phyloP scores from a whole-genome alignment of 2,888 invertebrate genomes.

The Plagiodera versicolora region DNA sequence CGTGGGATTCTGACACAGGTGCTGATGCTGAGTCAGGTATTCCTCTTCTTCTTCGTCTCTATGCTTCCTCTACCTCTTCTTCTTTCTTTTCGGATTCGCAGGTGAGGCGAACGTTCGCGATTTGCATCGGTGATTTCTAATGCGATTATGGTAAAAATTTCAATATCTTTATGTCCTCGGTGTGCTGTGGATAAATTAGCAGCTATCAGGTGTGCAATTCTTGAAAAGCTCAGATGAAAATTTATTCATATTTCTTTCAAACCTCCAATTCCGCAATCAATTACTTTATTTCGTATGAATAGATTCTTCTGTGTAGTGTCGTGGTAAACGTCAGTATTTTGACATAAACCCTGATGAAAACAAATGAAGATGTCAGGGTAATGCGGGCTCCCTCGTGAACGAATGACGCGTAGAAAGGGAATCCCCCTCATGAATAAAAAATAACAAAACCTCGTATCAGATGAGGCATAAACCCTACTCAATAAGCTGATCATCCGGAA shows the following conservation, averaged over 20 bases:
- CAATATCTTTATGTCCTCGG: not conserved
- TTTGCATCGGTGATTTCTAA: not conserved
- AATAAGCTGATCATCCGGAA: slow-evolving; percentile 1
- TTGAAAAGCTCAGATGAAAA: not conserved
- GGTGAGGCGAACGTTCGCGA: not conserved
- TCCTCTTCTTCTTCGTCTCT: slow-evolving; percentile 13
- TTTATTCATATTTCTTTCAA: too few relatives aligned
- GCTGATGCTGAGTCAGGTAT: slow-evolving; percentile 24
- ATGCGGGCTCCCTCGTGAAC: slow-evolving; percentile 16
- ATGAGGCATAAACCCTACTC: slow-evolving; percentile 11
- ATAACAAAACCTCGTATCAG: slow-evolving; percentile 18
- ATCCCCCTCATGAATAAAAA: slow-evolving; percentile 22
- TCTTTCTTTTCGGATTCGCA: not conserved
- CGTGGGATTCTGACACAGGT: slow-evolving; percentile 45
- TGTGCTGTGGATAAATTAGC: not conserved
- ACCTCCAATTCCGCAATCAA: too few relatives aligned
- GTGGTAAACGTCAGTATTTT: not conserved
- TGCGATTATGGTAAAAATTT: not conserved
- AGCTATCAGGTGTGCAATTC: not conserved
- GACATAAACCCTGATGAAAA: not conserved
- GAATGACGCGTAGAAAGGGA: slow-evolving; percentile 26
- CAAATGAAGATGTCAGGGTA: slow-evolving; percentile 18
- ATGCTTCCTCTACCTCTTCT: not conserved
- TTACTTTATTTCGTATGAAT: too few relatives aligned
- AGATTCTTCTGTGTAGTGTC: too few relatives aligned